Percentiles rank a stretch among this genome's conserved stretches.
Evolutionary conservation across 1,140 invertebrate genomes (phyloP).

Genomic region (Battus philenor): DNA sequence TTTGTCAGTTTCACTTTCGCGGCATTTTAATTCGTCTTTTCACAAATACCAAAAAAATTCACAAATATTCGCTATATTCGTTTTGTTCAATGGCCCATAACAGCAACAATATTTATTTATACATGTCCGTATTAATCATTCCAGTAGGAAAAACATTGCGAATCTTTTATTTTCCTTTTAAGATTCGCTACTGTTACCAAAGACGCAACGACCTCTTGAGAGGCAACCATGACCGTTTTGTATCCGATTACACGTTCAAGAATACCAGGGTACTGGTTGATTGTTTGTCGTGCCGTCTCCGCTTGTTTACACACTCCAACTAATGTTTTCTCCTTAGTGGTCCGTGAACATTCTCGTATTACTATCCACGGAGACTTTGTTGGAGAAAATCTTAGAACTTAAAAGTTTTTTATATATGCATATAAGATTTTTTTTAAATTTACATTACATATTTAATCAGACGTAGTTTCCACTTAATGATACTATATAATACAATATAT

Average conservation of each 20-base stretch:
- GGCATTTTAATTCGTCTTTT: too few relatives aligned
- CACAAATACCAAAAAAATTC: too few relatives aligned
- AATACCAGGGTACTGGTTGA: slow-evolving; percentile 44
- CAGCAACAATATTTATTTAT: slow-evolving; percentile 13
- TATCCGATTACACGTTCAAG: slow-evolving; percentile 58
- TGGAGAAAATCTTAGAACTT: slow-evolving; percentile 31
- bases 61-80: too few relatives aligned
- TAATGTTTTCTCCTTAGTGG: slow-evolving; percentile 55
- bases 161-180: slow-evolving; percentile 37
- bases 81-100: background rate
- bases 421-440: too few relatives aligned
- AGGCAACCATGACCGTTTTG: slow-evolving; percentile 42
- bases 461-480: too few relatives aligned
- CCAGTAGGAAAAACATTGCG: slow-evolving; percentile 26
- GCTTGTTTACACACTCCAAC: slow-evolving; percentile 54
- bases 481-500: too few relatives aligned
- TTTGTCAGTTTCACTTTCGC: too few relatives aligned
- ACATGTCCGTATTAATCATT: slow-evolving; percentile 22
- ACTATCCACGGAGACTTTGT: slow-evolving; percentile 31
- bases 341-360: slow-evolving; percentile 44
- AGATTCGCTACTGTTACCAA: slow-evolving; percentile 32
- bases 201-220: slow-evolving; percentile 34
- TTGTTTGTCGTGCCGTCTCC: slow-evolving; percentile 52
- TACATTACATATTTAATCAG: too few relatives aligned
- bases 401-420: too few relatives aligned